Evolutionary conservation across 2,113 vertebrate genomes (phyloP).

Genomic region (Paramisgurnus dabryanus): DNA sequence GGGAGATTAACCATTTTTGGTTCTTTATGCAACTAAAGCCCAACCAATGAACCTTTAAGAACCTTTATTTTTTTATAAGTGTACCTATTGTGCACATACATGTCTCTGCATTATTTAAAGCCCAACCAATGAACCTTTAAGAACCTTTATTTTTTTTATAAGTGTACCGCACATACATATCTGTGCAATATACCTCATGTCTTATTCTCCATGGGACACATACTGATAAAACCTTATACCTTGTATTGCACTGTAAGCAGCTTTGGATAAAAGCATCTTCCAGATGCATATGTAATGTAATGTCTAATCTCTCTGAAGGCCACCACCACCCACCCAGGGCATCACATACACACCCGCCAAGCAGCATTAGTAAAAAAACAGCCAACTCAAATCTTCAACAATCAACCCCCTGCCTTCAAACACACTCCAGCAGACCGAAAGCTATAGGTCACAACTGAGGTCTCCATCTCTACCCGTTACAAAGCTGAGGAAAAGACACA

Average conservation of each 20-base stretch:
- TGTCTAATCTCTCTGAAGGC: conserved; percentile 15
- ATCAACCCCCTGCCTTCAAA: conserved; percentile 53
- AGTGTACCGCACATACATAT: neutral
- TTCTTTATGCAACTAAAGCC: too few species aligned
- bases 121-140: too few species aligned
- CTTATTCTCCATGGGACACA: too few species aligned
- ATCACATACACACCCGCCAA: conserved; percentile 21
- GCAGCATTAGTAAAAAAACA: conserved; percentile 7
- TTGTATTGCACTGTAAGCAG: too few species aligned
- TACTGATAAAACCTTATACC: too few species aligned
- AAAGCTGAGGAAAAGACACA: conserved; percentile 42
- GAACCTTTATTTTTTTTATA: too few species aligned
- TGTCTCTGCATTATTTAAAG: neutral
- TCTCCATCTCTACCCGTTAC: conserved; percentile 36
- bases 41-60: too few species aligned
- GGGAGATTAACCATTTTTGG: too few species aligned
- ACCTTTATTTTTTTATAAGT: too few species aligned
- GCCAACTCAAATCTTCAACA: conserved; percentile 39
- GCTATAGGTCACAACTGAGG: conserved; percentile 34
- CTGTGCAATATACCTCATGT: neutral
- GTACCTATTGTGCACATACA: neutral
- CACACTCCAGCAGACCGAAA: conserved; percentile 44
- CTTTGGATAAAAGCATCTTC: too few species aligned
- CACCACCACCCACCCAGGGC: conserved; percentile 1
- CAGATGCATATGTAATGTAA: neutral